A percentile compares a stretch with the other conserved stretches of the same genome.
These are phyloP conservation scores for Aurelia coerulea DNA, from an alignment of 30 jellyfish, hydroid and myxozoan species.

Conservation along the genomic window DNA sequence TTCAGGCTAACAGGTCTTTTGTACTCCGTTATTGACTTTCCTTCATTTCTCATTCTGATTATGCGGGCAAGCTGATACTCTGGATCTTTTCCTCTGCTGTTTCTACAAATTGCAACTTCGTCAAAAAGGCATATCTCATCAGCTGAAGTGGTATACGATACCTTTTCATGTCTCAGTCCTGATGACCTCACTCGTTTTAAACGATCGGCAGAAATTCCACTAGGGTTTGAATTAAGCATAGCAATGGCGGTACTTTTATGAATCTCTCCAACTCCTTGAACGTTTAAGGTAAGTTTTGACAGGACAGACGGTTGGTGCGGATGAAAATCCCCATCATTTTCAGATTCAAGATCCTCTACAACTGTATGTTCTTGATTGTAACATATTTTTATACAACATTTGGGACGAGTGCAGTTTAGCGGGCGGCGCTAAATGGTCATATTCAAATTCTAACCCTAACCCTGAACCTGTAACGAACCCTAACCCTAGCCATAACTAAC, in stretches of 20 bases:
- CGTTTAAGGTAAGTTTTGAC: too few relatives aligned
- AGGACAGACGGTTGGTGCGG: not conserved
- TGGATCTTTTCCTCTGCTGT: not conserved
- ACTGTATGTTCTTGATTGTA: too few relatives aligned
- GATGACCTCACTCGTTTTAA: slow-evolving; percentile 12
- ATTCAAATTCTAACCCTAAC: too few relatives aligned
- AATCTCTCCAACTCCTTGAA: too few relatives aligned
- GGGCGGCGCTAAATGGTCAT: too few relatives aligned
- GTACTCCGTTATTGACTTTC: not conserved
- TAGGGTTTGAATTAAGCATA: slow-evolving; percentile 3
- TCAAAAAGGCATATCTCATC: not conserved
- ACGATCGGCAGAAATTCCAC: not conserved
- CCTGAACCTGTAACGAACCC: too few relatives aligned
- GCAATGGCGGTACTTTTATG: not conserved
- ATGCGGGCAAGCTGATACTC: slow-evolving; percentile 1
- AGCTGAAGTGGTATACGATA: not conserved
- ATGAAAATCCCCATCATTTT: too few relatives aligned
- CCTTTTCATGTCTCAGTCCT: not conserved
- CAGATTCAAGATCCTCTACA: too few relatives aligned
- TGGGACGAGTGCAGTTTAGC: too few relatives aligned
- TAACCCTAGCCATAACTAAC: too few relatives aligned
- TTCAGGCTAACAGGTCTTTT: slow-evolving; percentile 3
- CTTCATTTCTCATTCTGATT: slow-evolving; percentile 5
- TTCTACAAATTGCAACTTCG: not conserved
- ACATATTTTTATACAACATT: too few relatives aligned